phyloP scores from a whole-genome alignment of 2,888 invertebrate species.

The Caenorhabditis macrosperma region DNA sequence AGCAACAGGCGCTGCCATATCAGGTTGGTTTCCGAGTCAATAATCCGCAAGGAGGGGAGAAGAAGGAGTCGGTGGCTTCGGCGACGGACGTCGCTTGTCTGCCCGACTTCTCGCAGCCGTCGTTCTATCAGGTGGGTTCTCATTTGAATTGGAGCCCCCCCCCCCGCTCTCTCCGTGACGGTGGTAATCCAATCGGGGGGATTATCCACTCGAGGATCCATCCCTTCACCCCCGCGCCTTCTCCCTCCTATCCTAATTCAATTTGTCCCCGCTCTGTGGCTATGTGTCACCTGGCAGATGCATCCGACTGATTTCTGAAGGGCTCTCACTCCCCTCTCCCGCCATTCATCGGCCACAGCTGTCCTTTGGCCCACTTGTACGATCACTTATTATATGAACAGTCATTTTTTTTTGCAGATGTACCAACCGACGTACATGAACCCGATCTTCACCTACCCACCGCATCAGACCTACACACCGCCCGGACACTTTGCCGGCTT shows the following conservation, averaged over 20 bases:
- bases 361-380: constrained; percentile 37
- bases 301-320: constrained; percentile 47
- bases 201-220: constrained; percentile 47
- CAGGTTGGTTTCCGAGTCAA: constrained; percentile 35
- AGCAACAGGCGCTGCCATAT: constrained; percentile 40
- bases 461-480: constrained; percentile 25
- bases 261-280: constrained; percentile 28
- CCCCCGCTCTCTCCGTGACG: not conserved
- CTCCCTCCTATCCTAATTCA: constrained; percentile 31
- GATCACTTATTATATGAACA: no score
- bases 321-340: constrained; percentile 12
- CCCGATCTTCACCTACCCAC: constrained; percentile 27
- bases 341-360: constrained; percentile 27
- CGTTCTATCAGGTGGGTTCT: constrained; percentile 56
- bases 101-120: constrained; percentile 49
- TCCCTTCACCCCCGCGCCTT: constrained; percentile 32
- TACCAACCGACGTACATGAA: constrained; percentile 46
- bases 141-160: not conserved
- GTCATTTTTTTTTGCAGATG: constrained; percentile 47
- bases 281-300: constrained; percentile 52
- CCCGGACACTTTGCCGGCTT: not conserved
- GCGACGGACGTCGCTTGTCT: constrained; percentile 23
- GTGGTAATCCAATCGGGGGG: constrained; percentile 48
- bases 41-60: no score
- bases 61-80: not conserved